Evolutionary conservation across 2,113 vertebrate genomes (phyloP).

Genomic region (Nothocercus nigrocapillus): DNA sequence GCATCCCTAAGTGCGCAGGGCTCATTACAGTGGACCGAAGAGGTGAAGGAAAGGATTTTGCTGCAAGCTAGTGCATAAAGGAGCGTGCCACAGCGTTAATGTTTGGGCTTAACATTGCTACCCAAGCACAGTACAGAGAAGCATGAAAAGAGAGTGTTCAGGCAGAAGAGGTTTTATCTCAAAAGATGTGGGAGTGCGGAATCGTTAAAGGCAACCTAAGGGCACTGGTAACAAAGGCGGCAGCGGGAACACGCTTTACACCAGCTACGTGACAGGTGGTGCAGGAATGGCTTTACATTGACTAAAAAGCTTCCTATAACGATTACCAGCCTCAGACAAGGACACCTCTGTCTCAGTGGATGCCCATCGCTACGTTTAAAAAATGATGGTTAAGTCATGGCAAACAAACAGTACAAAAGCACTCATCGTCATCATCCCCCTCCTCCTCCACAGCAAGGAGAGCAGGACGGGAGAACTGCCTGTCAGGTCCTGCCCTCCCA

Average conservation of each 20-base stretch:
- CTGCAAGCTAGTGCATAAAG: not conserved
- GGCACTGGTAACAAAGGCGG: not conserved
- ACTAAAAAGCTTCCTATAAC: not conserved
- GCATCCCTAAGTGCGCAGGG: not conserved
- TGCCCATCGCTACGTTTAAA: not conserved
- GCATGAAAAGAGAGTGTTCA: not conserved
- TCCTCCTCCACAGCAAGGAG: not conserved
- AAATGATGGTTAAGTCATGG: not conserved
- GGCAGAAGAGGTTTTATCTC: not conserved
- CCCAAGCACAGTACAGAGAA: not conserved
- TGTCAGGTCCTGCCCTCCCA: not conserved
- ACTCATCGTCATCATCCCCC: not conserved
- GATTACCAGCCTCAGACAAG: not conserved
- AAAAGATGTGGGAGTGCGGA: not conserved
- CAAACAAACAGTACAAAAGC: not conserved
- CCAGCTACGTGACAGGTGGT: not conserved
- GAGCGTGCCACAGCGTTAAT: not conserved
- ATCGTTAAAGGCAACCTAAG: not conserved
- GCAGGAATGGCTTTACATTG: not conserved
- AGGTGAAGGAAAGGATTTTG: not conserved
- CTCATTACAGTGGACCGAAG: not conserved
- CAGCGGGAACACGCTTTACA: accelerated
- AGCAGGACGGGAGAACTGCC: not conserved
- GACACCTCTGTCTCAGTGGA: not conserved
- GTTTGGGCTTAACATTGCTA: not conserved